Base-by-base conservation (phyloP, 1,140 invertebrate species). In the Rhagoletis pomonella region DNA sequence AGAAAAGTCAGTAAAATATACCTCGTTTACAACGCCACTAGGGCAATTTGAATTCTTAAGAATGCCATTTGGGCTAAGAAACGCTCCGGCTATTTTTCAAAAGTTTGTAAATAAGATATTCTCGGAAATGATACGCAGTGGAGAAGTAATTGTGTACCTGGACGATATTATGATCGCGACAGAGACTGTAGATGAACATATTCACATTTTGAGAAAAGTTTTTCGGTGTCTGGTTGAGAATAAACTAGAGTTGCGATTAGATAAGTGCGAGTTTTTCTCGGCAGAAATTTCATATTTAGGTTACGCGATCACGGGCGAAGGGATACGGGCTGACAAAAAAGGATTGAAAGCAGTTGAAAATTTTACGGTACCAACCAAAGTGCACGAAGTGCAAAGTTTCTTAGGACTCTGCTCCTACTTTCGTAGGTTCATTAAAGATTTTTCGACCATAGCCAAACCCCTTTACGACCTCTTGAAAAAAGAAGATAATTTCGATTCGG, bases 51-150 rank as follows among this genome's bases (percentile, higher is more conserved):
- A 93, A 85, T 93, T 90, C 87, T 65, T 86, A 9, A 85, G 88
- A 5, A 88, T 91, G 47, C 91, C 91, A 0, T 92, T 92, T 88
- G 88, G 93, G 0, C 73, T 93, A 1, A 89, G 88, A 5, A 92
- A 90, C 65, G 91, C 90, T 3, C 91, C 93, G 7, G 89, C 89
- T 0, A 89, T 90, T 0, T 93, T 92, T 87, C 91, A 94, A 87
- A 58, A 91, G 47, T 87, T 92, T 4, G 93, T 94, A 88, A 90
- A 94, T 73, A 89, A 84, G 6, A 89, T 93, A 1, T 89, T 94
- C 55, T 47, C 85, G 39, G 88, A 89, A 9, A 87, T 88, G 44
- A 85, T 89, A 84, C 39, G 67, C 87, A 10, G 39, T 0, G 86
- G 59, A 12, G 69, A 87, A 67, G 50, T 88, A 12, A 86, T 86